phyloP scores from a whole-genome alignment of 2,797 vertebrate species.

The Cyclura pinguis region DNA sequence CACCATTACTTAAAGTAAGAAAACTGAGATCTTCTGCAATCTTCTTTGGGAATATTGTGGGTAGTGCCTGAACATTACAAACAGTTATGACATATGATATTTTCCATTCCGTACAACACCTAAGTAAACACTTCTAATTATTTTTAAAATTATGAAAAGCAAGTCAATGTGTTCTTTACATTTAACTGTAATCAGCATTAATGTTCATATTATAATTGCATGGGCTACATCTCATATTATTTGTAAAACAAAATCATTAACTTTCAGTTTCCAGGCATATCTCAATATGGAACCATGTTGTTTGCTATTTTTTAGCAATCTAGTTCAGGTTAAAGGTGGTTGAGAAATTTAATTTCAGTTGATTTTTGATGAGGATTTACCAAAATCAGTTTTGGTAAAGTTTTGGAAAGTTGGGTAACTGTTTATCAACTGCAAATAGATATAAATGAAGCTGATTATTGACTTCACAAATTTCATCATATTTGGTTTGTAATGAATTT shows the following conservation, averaged over 20 bases:
- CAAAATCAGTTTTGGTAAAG: background rate
- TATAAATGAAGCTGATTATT: too few relatives aligned
- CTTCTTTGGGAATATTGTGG: background rate
- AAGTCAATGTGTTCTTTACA: background rate
- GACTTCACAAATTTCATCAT: background rate
- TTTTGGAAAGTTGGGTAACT: too few relatives aligned
- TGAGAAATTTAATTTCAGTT: background rate
- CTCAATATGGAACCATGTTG: background rate
- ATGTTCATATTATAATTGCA: background rate
- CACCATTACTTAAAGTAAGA: slow-evolving; percentile 29
- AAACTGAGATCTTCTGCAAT: too few relatives aligned
- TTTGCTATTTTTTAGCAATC: background rate
- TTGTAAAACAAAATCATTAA: background rate
- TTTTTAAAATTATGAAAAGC: rapidly evolving
- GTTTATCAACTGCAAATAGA: too few relatives aligned
- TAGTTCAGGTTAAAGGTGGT: background rate
- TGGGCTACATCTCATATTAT: background rate
- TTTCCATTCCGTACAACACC: background rate
- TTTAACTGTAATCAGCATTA: background rate
- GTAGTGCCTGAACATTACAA: rapidly evolving
- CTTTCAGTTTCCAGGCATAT: background rate
- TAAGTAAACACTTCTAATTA: slow-evolving; percentile 5
- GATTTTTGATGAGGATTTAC: background rate
- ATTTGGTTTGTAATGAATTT: background rate
- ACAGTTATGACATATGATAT: background rate